A percentile compares a stretch with the other conserved stretches of the same genome.
phyloP scores from a whole-genome alignment of 1,140 invertebrate genomes.

The Bombus sibiricus region DNA sequence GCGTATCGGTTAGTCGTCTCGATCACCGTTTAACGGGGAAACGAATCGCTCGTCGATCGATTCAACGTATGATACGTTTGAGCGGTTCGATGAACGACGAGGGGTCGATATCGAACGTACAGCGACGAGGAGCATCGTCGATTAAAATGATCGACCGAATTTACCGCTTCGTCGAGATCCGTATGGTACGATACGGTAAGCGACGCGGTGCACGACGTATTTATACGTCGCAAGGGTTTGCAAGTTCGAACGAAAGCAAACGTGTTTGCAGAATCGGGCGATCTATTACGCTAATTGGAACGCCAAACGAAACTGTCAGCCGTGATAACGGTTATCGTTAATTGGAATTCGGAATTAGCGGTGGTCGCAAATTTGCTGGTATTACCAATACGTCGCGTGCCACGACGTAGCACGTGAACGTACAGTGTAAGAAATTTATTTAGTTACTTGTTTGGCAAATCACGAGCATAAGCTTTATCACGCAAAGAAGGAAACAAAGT shows the following conservation, averaged over 20 bases:
- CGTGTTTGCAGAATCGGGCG: not conserved
- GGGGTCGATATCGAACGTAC: not conserved
- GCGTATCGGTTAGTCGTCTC: slow-evolving; percentile 29
- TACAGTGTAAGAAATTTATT: too few species aligned
- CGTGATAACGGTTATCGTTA: too few species aligned
- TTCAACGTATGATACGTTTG: not conserved
- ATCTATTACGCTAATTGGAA: not conserved
- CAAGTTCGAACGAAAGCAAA: not conserved
- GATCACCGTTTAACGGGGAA: slow-evolving; percentile 29
- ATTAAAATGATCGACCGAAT: slow-evolving; percentile 40
- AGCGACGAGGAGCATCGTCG: slow-evolving; percentile 9
- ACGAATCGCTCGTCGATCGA: slow-evolving; percentile 29
- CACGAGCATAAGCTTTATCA: too few species aligned
- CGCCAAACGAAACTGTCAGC: slow-evolving; percentile 9
- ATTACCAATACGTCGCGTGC: not conserved
- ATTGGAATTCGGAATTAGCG: slow-evolving; percentile 11
- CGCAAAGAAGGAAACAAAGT: too few species aligned
- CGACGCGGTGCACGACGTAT: too few species aligned
- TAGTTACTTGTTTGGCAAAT: too few species aligned
- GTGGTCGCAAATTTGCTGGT: slow-evolving; percentile 8
- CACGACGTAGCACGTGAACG: too few species aligned
- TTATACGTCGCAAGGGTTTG: not conserved
- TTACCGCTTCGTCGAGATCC: slow-evolving; percentile 18
- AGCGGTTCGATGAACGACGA: not conserved
- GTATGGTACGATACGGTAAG: too few species aligned